Evolutionary conservation across 2,113 vertebrate species (phyloP).

Genomic region (Hystrix brachyura): DNA sequence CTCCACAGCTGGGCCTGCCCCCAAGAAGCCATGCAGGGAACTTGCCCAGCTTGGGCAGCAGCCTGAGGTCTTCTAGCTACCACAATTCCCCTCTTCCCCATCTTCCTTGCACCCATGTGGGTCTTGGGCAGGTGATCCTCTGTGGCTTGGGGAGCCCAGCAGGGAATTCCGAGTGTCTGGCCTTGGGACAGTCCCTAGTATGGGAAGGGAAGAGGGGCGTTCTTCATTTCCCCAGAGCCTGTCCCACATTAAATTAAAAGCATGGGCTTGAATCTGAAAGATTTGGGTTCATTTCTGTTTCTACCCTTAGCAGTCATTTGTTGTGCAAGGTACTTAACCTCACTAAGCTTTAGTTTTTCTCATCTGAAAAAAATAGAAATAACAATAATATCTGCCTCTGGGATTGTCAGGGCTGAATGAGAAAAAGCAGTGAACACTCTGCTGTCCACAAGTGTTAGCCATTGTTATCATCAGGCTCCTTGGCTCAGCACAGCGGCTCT

Average conservation of each 20-base stretch:
- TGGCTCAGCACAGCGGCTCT: neutral
- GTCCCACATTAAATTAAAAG: neutral
- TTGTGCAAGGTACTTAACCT: neutral
- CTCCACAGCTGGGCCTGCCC: neutral
- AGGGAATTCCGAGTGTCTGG: neutral
- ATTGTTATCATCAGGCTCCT: fast-evolving
- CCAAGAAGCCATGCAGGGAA: neutral
- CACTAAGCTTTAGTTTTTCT: neutral
- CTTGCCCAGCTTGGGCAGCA: neutral
- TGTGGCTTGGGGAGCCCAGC: neutral
- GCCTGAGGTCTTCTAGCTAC: neutral
- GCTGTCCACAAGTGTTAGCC: neutral
- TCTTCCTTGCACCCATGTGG: neutral
- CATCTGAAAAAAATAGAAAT: neutral
- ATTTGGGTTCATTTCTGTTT: neutral
- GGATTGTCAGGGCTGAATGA: neutral
- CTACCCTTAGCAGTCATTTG: neutral
- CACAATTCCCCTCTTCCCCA: too few relatives aligned
- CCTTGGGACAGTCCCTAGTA: neutral
- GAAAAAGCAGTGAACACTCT: neutral
- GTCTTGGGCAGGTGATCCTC: neutral
- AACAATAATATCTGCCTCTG: neutral
- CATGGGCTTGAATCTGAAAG: neutral
- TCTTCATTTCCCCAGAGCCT: neutral
- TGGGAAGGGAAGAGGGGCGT: neutral